Percentiles rank a stretch among this genome's conserved stretches.
Evolutionary conservation across 2,797 vertebrate species (phyloP).

Genomic region (Sebastiscus albofasciatus): DNA sequence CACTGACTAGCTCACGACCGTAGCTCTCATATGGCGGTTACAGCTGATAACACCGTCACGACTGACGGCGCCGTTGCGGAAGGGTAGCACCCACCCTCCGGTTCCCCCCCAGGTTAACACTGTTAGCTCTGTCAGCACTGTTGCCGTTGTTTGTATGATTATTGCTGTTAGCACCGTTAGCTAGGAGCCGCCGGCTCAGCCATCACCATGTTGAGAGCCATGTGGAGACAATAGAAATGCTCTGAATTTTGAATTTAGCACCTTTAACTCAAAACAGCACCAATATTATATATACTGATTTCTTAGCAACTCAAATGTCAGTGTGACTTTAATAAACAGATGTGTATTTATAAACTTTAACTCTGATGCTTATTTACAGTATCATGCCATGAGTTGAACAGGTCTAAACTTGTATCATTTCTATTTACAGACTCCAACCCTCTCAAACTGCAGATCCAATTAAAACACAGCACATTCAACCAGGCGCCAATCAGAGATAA

Average conservation of each 20-base stretch:
- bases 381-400: neutral
- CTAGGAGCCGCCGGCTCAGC: too few species aligned
- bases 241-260: too few species aligned
- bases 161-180: neutral
- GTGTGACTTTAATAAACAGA: neutral
- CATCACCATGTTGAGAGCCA: neutral
- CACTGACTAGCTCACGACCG: too few species aligned
- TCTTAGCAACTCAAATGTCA: neutral
- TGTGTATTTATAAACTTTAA: neutral
- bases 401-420: neutral
- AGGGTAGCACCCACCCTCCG: neutral
- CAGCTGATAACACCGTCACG: neutral
- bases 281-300: neutral
- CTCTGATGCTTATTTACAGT: neutral
- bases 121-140: neutral
- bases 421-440: slow-evolving; percentile 5
- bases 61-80: neutral
- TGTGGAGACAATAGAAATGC: neutral
- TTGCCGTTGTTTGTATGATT: rapidly evolving
- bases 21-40: neutral
- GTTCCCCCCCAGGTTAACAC: neutral
- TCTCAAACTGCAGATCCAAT: slow-evolving; percentile 15
- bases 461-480: neutral
- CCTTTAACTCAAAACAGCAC: neutral
- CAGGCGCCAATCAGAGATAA: neutral